phyloP scores from a whole-genome alignment of 2,113 vertebrate species.

The Neogobius melanostomus region DNA sequence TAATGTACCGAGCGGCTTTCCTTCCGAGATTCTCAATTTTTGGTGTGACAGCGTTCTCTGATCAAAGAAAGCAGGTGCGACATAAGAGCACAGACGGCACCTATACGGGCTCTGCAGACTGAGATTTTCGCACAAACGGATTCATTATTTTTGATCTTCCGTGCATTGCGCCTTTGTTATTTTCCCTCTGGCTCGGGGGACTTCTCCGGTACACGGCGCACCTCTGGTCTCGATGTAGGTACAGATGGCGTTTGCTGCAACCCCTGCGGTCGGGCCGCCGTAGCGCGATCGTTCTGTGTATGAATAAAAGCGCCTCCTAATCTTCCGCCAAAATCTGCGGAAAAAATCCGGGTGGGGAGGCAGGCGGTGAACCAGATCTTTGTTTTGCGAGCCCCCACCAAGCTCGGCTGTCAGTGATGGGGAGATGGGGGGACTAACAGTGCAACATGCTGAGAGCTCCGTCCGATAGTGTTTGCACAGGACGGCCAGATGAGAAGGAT shows the following conservation, averaged over 20 bases:
- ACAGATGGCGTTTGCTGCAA: conserved; percentile 66
- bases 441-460: conserved; percentile 37
- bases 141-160: conserved; percentile 24
- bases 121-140: conserved; percentile 10
- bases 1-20: background rate
- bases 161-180: conserved; percentile 22
- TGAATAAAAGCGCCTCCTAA: conserved; percentile 67
- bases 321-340: conserved; percentile 72
- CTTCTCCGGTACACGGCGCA: conserved; percentile 38
- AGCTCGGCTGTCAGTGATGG: conserved; percentile 59
- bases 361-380: conserved; percentile 74
- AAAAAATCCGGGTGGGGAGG: conserved; percentile 74
- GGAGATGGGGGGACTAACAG: conserved; percentile 31
- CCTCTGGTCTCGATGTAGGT: conserved; percentile 31
- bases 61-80: conserved; percentile 14
- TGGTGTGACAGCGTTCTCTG: background rate
- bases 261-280: conserved; percentile 64
- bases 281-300: conserved; percentile 50
- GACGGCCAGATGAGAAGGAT: conserved; percentile 31
- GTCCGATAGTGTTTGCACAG: conserved; percentile 40
- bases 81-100: too few species aligned
- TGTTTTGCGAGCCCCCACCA: conserved; percentile 68
- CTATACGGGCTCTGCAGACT: conserved; percentile 9
- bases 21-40: background rate
- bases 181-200: conserved; percentile 22